Evolutionary conservation across 2,888 invertebrate species (phyloP).

Genomic region (Acronicta psi): DNA sequence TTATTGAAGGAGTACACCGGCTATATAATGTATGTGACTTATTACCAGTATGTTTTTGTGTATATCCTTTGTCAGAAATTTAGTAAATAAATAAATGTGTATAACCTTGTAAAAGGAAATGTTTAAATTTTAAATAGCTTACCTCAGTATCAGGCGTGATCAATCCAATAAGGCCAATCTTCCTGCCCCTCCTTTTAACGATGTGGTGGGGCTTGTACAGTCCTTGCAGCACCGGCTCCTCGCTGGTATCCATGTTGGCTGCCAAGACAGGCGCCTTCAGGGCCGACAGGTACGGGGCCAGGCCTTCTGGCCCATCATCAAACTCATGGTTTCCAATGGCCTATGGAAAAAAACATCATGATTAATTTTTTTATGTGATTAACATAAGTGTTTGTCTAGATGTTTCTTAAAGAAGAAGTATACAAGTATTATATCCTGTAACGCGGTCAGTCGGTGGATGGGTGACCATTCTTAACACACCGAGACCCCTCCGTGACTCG

Average conservation of each 20-base stretch:
- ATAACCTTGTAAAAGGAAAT: too few relatives aligned
- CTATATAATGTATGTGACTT: too few relatives aligned
- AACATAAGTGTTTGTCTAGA: too few relatives aligned
- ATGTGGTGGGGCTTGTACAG: conserved; percentile 91
- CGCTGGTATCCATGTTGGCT: conserved; percentile 92
- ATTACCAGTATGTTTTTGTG: too few relatives aligned
- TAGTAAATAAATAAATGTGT: too few relatives aligned
- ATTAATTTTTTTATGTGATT: not conserved
- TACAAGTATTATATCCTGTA: too few relatives aligned
- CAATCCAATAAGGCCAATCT: conserved; percentile 94
- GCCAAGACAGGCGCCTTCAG: conserved; percentile 92
- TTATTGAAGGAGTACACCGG: too few relatives aligned
- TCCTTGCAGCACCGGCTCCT: conserved; percentile 91
- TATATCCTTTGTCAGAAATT: too few relatives aligned
- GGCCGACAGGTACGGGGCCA: conserved; percentile 91
- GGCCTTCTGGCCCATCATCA: conserved; percentile 92
- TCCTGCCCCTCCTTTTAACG: conserved; percentile 90
- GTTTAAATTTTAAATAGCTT: conserved; percentile 20
- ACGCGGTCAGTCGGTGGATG: too few relatives aligned
- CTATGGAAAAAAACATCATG: conserved; percentile 76
- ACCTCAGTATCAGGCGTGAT: conserved; percentile 91
- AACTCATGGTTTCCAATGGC: conserved; percentile 96
- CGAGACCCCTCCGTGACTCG: too few relatives aligned
- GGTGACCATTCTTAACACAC: too few relatives aligned
- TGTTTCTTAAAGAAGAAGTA: too few relatives aligned